These are phyloP conservation scores for Hydropsyche tenuis DNA, from an alignment of 1,140 invertebrate genomes.

Conservation along the genomic window DNA sequence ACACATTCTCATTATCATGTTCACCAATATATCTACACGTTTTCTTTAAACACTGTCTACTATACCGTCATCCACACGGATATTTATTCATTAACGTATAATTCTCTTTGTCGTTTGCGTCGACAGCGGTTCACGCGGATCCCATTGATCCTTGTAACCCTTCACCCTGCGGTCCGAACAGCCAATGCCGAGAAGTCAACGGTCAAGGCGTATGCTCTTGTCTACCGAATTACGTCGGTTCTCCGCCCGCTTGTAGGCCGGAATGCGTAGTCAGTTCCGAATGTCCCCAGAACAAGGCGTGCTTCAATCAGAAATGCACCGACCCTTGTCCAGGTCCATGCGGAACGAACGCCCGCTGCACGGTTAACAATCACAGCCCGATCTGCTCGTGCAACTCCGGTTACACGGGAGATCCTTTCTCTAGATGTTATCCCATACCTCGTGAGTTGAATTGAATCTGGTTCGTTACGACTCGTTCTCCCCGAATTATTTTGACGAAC, in stretches of 20 bases:
- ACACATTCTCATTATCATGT: slow-evolving; percentile 64
- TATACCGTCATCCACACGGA: too few species aligned
- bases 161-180: slow-evolving; percentile 73
- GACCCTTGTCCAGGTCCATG: slow-evolving; percentile 71
- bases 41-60: too few species aligned
- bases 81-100: too few species aligned
- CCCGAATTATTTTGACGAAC: slow-evolving; percentile 54
- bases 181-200: slow-evolving; percentile 67
- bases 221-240: slow-evolving; percentile 67
- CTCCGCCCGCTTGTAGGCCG: slow-evolving; percentile 68
- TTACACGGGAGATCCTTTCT: slow-evolving; percentile 79
- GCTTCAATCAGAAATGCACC: slow-evolving; percentile 71
- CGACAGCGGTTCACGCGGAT: slow-evolving; percentile 54
- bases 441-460: slow-evolving; percentile 62
- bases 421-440: slow-evolving; percentile 65
- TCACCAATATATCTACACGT: slow-evolving; percentile 31
- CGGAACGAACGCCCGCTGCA: slow-evolving; percentile 70
- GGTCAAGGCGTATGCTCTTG: slow-evolving; percentile 70
- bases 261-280: slow-evolving; percentile 72
- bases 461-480: slow-evolving; percentile 41
- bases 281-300: slow-evolving; percentile 70
- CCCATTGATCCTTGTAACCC: slow-evolving; percentile 66
- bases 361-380: slow-evolving; percentile 73
- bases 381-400: slow-evolving; percentile 73
- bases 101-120: too few species aligned